Evolutionary conservation across 1,140 invertebrate species (phyloP).

Genomic region (Helicorthomorpha holstii): DNA sequence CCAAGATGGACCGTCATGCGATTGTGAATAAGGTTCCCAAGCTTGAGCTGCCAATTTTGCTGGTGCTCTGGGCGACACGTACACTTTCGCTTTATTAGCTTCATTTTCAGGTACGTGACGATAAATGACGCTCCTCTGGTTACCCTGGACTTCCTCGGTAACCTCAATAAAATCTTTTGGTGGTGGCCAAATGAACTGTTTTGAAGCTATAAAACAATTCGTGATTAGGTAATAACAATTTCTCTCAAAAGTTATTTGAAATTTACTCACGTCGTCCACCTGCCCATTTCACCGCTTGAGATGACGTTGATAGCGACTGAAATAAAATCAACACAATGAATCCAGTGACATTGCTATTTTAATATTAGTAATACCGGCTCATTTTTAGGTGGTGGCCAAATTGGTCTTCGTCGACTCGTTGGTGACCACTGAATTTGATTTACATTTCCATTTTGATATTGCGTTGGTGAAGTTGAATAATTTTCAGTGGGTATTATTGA

Average conservation of each 20-base stretch:
- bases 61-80: neutral
- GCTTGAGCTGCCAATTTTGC: neutral
- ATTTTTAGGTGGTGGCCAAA: neutral
- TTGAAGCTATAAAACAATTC: neutral
- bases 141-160: neutral
- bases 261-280: neutral
- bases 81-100: neutral
- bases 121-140: neutral
- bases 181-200: constrained; percentile 1
- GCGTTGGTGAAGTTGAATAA: neutral
- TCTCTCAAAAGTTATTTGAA: neutral
- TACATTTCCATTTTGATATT: neutral
- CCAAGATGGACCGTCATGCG: neutral
- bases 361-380: neutral
- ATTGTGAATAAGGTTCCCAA: neutral
- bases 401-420: neutral
- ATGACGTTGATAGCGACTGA: neutral
- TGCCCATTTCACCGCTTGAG: neutral
- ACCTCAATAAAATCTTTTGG: neutral
- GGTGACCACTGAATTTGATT: neutral
- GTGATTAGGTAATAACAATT: neutral
- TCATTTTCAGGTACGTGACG: neutral
- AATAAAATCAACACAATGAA: neutral
- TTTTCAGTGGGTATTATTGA: neutral
- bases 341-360: neutral